phyloP scores from a whole-genome alignment of 2,113 vertebrate species.

The Rhinichthys klamathensis region DNA sequence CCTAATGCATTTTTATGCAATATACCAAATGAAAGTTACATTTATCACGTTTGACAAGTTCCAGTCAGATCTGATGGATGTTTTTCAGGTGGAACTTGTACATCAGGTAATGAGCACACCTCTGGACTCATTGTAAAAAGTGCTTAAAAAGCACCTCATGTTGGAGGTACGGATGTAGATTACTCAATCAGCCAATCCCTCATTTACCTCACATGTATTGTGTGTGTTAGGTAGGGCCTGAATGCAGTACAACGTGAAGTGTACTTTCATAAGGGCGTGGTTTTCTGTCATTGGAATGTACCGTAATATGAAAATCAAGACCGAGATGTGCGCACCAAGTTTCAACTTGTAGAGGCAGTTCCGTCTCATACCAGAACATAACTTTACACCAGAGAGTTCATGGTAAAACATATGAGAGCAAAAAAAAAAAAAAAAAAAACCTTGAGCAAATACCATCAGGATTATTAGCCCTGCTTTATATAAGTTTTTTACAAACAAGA shows the following conservation, averaged over 20 bases:
- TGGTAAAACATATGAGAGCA: background rate
- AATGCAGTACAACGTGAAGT: background rate
- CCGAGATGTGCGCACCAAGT: conserved; percentile 16
- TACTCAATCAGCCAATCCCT: conserved; percentile 33
- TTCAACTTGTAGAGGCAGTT: conserved; percentile 46
- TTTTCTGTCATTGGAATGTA: conserved; percentile 31
- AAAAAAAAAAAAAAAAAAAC: background rate
- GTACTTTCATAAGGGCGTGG: background rate
- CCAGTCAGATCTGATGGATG: background rate
- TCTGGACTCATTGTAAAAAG: background rate
- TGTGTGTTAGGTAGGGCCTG: conserved; percentile 1
- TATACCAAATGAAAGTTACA: background rate
- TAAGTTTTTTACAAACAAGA: background rate
- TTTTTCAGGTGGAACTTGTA: background rate
- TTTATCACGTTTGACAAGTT: background rate
- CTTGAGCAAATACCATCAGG: background rate
- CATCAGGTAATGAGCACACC: background rate
- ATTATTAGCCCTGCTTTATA: background rate
- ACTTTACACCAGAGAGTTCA: background rate
- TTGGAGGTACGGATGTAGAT: background rate
- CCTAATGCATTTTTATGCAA: background rate
- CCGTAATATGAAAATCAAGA: conserved; percentile 27
- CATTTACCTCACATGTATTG: conserved; percentile 6
- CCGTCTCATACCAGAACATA: conserved; percentile 34
- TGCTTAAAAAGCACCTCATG: background rate